Base-by-base conservation (phyloP, 2,888 invertebrate genomes). In the Malthinus seriepunctatus region DNA sequence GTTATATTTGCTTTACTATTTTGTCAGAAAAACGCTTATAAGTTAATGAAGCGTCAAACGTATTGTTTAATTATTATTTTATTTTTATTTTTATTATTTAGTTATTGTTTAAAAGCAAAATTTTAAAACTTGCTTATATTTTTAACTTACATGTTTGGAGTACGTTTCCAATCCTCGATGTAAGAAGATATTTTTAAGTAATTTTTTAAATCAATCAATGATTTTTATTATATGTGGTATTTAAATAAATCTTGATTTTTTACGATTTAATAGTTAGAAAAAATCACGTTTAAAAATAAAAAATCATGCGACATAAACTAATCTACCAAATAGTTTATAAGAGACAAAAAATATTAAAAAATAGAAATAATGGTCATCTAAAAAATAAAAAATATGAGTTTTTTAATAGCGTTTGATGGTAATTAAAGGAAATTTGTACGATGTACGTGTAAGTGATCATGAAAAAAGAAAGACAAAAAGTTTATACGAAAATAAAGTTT, bases 121-220 rank as follows among this genome's bases (percentile, higher is more conserved):
- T 59, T 56, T 64, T 62, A 60, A 51, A 51, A 54, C 39, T 60
- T 53, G 42, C 45, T 51, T 56, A 51, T 14, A 60, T 51, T 53
- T 46, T 63, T 39, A 58, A 66, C 66, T 66, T 66, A 66, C 66
- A 53, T 64, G 57, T 56, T 52, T 39, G 11, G 33, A 51, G 49
- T 10, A 42, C 15, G 10, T 15, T 35, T 45, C 56, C 49, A 35
- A 44, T 55, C 51, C 31, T 55, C 15, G 38, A 23, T 32, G 33
- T 35, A 10, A 23, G 51, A 33, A 23, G 58, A 33, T 50, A 54
- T 59, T 33, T 53, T 23, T 23, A 23, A 55, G 47, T 33, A 42
- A 55, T 47, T 52, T 47, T 32, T 59, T 59, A 51, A 58, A 56
- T 9, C 35, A 47, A 35, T 50, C 53, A 51, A 49, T 64, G 61